Evolutionary conservation across 2,888 invertebrate genomes (phyloP).

Genomic region (Callinectes sapidus): DNA sequence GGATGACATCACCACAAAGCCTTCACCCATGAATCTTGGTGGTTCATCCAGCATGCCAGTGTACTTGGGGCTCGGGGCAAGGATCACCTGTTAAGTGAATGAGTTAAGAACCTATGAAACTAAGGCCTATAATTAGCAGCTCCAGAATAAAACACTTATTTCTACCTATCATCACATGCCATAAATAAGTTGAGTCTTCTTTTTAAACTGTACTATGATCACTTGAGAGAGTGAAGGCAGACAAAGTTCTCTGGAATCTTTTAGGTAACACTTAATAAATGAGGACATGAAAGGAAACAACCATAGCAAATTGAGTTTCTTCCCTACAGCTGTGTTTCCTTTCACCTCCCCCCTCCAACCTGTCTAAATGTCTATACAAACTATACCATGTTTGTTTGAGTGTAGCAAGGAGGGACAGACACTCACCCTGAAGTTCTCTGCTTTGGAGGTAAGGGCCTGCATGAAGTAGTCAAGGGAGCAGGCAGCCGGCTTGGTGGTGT

Average conservation of each 20-base stretch:
- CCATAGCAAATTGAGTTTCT: too few species aligned
- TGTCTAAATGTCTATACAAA: too few species aligned
- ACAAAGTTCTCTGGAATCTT: neutral
- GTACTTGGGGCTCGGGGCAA: slow-evolving; percentile 97
- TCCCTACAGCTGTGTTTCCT: too few species aligned
- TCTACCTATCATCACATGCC: neutral
- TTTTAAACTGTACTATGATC: too few species aligned
- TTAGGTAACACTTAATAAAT: neutral
- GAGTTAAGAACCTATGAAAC: neutral
- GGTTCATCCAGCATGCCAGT: slow-evolving; percentile 95
- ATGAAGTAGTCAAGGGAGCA: slow-evolving; percentile 95
- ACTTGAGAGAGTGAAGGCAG: too few species aligned
- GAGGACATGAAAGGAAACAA: too few species aligned
- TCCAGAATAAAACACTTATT: neutral
- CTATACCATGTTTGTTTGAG: neutral
- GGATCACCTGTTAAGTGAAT: slow-evolving; percentile 81
- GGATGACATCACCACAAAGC: slow-evolving; percentile 96
- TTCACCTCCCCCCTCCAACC: too few species aligned
- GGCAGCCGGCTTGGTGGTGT: slow-evolving; percentile 95
- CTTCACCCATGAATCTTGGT: slow-evolving; percentile 98
- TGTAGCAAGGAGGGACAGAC: neutral
- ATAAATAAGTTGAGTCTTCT: neutral
- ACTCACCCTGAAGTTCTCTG: slow-evolving; percentile 89
- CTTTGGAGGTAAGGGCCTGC: slow-evolving; percentile 95
- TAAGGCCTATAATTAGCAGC: neutral